Base-by-base conservation (phyloP, 2,797 vertebrate genomes). In the Neosilurus hyrtlii region DNA sequence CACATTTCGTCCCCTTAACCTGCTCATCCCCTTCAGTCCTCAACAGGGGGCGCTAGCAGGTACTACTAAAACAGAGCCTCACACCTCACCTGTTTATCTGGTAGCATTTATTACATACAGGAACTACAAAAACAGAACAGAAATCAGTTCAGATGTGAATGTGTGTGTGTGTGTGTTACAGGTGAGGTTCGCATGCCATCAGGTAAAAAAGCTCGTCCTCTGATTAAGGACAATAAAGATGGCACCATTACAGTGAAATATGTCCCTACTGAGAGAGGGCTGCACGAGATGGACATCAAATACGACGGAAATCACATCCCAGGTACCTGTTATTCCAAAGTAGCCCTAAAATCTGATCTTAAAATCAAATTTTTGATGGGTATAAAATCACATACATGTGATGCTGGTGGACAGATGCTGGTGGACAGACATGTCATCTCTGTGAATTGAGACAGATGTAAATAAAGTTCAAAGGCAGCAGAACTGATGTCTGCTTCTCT, bases 221-320 rank as follows among this genome's bases (percentile, higher is more conserved):
- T 93, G 85, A 98, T 99, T 90, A 96, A 95, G 0, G 98, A 99
- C 92, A 99, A 99, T 87, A 98, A 98, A 89, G 96, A 99, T 0
- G 97, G 98, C 76, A 98, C 96, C 0, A 96, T 99, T 91, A 98
- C 96, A 0, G 97, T 99, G 87, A 96, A 97, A 65, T 99, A 96
- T 2, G 94, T 96, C 0, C 97, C 98, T 51, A 96, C 93, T 0
- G 98, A 99, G 91, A 96, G 95, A 87, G 98, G 98, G 4, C 93
- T 99, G 83, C 98, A 99, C 0, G 97, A 98, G 91, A 99, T 99
- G 98, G 97, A 98, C 89, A 98, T 99, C 90, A 99, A 97, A 88
- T 99, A 98, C 0, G 97, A 99, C 0, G 96, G 96, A 87, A 99
- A 99, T 92, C 97, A 99, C 91, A 99, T 99, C 90, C 97, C 98